A percentile compares a stretch with the other conserved stretches of the same genome.
Evolutionary conservation across 2,113 vertebrate species (phyloP).

Genomic region (Melanerpes aurifrons): DNA sequence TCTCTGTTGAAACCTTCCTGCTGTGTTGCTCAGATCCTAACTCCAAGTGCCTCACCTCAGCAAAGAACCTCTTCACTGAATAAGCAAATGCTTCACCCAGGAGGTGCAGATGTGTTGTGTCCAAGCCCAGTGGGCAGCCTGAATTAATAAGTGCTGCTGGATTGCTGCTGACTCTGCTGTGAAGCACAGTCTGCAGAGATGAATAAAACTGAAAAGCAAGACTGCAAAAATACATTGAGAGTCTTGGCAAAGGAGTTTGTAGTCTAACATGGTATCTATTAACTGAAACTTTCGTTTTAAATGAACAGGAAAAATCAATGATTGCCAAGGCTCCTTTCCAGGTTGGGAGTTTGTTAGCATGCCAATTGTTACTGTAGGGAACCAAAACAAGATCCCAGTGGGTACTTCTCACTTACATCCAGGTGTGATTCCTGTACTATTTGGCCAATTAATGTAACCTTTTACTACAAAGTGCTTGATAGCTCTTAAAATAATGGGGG

Average conservation of each 20-base stretch:
- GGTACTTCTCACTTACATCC: not conserved
- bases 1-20: not conserved
- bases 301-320: not conserved
- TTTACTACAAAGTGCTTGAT: not conserved
- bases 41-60: not conserved
- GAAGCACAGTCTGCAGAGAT: not conserved
- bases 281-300: not conserved
- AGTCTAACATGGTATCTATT: not conserved
- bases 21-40: not conserved
- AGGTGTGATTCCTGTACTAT: not conserved
- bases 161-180: not conserved
- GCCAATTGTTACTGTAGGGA: not conserved
- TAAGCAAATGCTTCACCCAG: not conserved
- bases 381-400: not conserved
- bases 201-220: not conserved
- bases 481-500: not conserved
- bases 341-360: not conserved
- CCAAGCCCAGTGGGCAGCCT: not conserved
- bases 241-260: not conserved
- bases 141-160: not conserved
- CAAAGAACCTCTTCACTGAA: not conserved
- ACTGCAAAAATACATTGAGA: not conserved
- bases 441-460: not conserved
- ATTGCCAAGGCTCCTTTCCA: not conserved
- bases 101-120: accelerated